Base-by-base conservation (phyloP, 2,888 invertebrate genomes). In the Mythimna impura region DNA sequence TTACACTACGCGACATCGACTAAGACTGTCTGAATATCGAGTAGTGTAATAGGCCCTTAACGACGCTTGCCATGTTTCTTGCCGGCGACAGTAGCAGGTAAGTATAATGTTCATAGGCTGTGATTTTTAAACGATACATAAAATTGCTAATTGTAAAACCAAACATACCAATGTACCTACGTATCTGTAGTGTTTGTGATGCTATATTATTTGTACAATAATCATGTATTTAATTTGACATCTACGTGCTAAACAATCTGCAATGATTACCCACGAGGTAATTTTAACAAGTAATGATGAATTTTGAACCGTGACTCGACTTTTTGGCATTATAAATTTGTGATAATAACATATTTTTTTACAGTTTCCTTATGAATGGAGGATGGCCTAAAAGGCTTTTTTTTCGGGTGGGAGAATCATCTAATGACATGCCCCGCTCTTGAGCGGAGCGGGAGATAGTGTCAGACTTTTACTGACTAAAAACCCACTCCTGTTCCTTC, bases 181-280 rank as follows among this genome's bases (percentile, higher is more conserved):
- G n/a, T n/a, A 68, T 3, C 34, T 17, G 5, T 22, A 50, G 30
- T 78, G 47, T 70, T 74, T 50, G 40, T 34, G 0, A 30, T 10
- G 22, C 20, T 40, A 22, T 60, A 20, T 22, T 74, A 47, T 60
- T 61, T 74, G 22, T 47, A 55, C 47, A 68, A 6, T 8, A 25
- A 36, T 30, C 17, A 40, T 54, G 5, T 74, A 47, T 77, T 68
- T 36, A 60, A 17, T 57, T 78, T 75, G 12, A 22, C 74, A 78
- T 61, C 0, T 20, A 52, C 0, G n/a, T 57, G 75, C 25, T 62
- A 70, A 75, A 43, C 4, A 25, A 10, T 17, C 8, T 10, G 17
- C 61, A n/a, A 55, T 69, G 61, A 12, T 4, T 34, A 12, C 7
- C 17, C 17, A 47, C 9, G 20, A 12, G 22, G 22, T 43, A 69